Evolutionary conservation across 1,140 invertebrate genomes (phyloP).

Genomic region (Charaxes varanes): DNA sequence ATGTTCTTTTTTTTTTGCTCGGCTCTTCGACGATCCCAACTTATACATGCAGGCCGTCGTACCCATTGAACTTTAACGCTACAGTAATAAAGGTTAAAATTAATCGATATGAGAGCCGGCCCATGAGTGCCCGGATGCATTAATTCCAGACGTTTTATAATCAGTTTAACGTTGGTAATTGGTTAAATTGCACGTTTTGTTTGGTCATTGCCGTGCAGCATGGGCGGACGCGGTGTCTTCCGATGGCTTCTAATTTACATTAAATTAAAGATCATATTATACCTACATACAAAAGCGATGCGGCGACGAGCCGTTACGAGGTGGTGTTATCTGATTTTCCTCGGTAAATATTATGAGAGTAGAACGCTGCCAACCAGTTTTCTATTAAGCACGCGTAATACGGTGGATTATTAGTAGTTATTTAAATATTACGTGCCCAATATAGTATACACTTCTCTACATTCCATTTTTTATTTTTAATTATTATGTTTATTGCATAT

Average conservation of each 20-base stretch:
- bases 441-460: no score
- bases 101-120: conserved; percentile 1
- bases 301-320: background rate
- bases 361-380: no score
- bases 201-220: conserved; percentile 25
- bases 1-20: conserved; percentile 16
- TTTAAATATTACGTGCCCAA: no score
- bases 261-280: conserved; percentile 17
- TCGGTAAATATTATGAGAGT: no score
- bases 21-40: conserved; percentile 7
- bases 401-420: no score
- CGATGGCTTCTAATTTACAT: conserved; percentile 20
- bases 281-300: background rate
- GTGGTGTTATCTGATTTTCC: background rate
- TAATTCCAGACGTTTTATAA: conserved; percentile 44
- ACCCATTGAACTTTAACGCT: conserved; percentile 15
- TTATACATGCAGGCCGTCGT: no score
- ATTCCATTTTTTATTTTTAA: no score
- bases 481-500: no score
- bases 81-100: conserved; percentile 20
- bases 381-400: no score
- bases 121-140: conserved; percentile 31
- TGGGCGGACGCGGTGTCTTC: conserved; percentile 15
- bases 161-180: conserved; percentile 40
- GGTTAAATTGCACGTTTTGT: conserved; percentile 39